phyloP scores from a whole-genome alignment of 2,888 invertebrate species.

The Agriopis marginaria region DNA sequence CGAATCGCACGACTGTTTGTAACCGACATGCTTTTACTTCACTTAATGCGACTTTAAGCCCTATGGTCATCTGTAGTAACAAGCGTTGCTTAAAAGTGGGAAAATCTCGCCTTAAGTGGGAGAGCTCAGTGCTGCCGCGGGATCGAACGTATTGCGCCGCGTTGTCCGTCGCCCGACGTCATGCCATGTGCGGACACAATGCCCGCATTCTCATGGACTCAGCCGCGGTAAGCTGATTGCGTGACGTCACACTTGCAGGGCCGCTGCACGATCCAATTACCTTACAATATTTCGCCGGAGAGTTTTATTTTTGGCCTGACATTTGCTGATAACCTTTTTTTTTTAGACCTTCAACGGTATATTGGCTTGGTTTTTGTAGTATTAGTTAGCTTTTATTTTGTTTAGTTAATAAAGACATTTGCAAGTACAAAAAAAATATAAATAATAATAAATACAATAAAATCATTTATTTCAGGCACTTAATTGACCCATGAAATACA shows the following conservation, averaged over 20 bases:
- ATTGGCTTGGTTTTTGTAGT: too few relatives aligned
- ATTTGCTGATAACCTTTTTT: neutral
- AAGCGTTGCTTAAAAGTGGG: too few relatives aligned
- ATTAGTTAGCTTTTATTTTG: too few relatives aligned
- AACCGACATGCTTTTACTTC: too few relatives aligned
- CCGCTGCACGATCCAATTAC: constrained; percentile 58
- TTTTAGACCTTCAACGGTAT: neutral
- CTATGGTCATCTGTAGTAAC: too few relatives aligned
- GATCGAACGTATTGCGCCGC: constrained; percentile 71
- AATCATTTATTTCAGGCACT: too few relatives aligned
- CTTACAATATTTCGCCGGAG: constrained; percentile 38
- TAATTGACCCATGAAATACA: too few relatives aligned
- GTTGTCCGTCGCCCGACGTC: neutral
- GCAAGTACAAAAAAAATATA: too few relatives aligned
- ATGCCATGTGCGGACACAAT: constrained; percentile 83
- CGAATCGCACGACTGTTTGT: too few relatives aligned
- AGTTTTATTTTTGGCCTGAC: constrained; percentile 21
- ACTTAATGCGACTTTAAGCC: too few relatives aligned
- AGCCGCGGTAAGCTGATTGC: constrained; percentile 85
- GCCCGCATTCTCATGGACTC: constrained; percentile 85
- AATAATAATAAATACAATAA: too few relatives aligned
- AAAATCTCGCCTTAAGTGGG: neutral
- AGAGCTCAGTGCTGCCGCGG: neutral
- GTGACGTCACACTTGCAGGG: constrained; percentile 77
- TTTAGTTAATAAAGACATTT: too few relatives aligned